Evolutionary conservation across 2,797 vertebrate species (phyloP), one percentile per base, ranked within the genome.

Genomic region (Anguilla marmorata): DNA sequence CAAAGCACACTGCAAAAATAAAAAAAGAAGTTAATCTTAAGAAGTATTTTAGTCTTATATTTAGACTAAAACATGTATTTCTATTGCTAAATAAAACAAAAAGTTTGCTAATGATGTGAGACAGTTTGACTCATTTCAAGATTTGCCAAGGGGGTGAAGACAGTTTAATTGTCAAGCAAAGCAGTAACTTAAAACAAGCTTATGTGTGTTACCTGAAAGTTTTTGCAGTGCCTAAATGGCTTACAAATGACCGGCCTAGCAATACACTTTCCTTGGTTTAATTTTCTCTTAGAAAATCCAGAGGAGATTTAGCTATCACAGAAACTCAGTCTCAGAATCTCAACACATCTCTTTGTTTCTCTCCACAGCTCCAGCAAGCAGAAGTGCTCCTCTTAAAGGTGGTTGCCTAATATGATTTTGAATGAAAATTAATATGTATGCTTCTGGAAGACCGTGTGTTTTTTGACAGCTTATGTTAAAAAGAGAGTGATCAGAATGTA

Each of bases 331-430:
- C 86, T 58, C 76, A 41, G n/a, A 48, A 82, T 24, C 37, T 80
- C 45, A 82, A n/a, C 79, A n/a, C 21, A 9, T 50, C 9, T 63
- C 0, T 50, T 37, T 56, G 4, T 84, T 87, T 63, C 27, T 72
- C 79, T 69, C 66, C 83, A 27, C 82, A 87, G 87, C 27, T 33
- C 19, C 21, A 1, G 83, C 63, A 19, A 4, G 80, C 21, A 84
- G 87, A 48, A 50, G 82, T n/a, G 27, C 4, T 7, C 30, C 45
- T 87, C 41, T 12, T 45, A 54, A 87, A 56, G 87, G 87, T 87
- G 21, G 21, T 14, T 87, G 14, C 14, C 37, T 45, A 48, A 80
- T 16, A 5, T 48, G 21, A 30, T 50, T 82, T 48, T 82, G 79
- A 82, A 50, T 82, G 14, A 33, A 48, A 11, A n/a, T 82, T 19